Percentiles rank a stretch among this genome's conserved stretches.
phyloP scores from a whole-genome alignment of 2,797 vertebrate genomes.

The Aldrovandia affinis region DNA sequence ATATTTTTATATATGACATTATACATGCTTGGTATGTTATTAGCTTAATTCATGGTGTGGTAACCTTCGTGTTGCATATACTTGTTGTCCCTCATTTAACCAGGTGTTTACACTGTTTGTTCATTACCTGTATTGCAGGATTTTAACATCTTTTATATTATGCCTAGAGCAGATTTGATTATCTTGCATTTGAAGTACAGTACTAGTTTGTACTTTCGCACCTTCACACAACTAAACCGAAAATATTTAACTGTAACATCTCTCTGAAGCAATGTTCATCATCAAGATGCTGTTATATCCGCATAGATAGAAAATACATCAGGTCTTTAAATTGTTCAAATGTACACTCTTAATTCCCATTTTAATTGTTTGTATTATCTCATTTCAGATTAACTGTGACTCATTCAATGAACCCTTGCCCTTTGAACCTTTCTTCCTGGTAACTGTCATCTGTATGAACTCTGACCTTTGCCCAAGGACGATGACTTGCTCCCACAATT shows the following conservation, averaged over 20 bases:
- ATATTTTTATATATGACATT: too few species aligned
- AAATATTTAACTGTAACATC: neutral
- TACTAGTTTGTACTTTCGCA: neutral
- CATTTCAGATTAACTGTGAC: constrained; percentile 70
- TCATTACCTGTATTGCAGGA: neutral
- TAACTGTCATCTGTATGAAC: constrained; percentile 69
- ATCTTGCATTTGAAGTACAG: neutral
- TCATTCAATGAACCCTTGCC: constrained; percentile 65
- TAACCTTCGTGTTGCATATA: too few species aligned
- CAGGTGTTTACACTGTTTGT: too few species aligned
- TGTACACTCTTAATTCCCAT: neutral
- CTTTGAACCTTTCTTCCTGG: constrained; percentile 73
- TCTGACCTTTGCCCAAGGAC: constrained; percentile 64
- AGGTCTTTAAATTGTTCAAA: neutral
- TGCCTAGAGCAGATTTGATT: too few species aligned
- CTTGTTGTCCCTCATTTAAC: too few species aligned
- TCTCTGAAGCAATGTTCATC: neutral
- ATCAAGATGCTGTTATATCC: neutral
- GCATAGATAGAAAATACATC: neutral
- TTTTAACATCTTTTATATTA: neutral
- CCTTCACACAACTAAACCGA: too few species aligned
- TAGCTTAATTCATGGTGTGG: too few species aligned
- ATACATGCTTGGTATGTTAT: too few species aligned
- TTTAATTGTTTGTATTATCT: neutral
- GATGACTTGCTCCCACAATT: constrained; percentile 60